Base-by-base conservation (phyloP, 2,888 invertebrate genomes). In the Drosophila algonquin region DNA sequence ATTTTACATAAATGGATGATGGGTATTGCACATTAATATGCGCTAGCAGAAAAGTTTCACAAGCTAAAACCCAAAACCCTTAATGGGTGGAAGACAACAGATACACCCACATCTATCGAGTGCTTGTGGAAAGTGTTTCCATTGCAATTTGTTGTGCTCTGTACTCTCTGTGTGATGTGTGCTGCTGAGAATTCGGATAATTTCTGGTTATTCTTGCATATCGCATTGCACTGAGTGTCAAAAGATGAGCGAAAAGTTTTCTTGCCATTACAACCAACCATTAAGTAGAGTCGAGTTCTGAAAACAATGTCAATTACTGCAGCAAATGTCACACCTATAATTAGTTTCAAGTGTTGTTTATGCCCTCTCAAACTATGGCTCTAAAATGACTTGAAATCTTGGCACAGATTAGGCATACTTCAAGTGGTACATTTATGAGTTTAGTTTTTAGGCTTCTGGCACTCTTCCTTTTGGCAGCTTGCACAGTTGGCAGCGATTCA, bases 1-100 rank as follows among this genome's bases (percentile, higher is more conserved):
- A 77, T 79, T 87, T 85, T 76, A 73, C 67, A 86, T 80, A 80
- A 81, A 85, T 81, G 81, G 30, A 69, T 79, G 65, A 40, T 40
- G n/a, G 14, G 54, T 82, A 77, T 68, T 69, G 70, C 74, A 74
- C 71, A 88, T 86, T 88, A 83, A 83, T 80, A 86, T 80, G 70
- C 72, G 68, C 54, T 55, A 54, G 73, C 32, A 57, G 71, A 57
- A 73, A 73, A 80, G 68, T 75, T 88, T 85, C 46, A 71, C 61
- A 63, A 72, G 60, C 65, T 59, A 55, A 40, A 40, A 40, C 14
- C 47, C 57, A 21, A n/a, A 16, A 14, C 10, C 44, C 48, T 2
- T 35, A 55, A 47, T 62, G 45, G 48, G 24, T 21, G 30, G 44
- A 18, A 53, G 27, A 10, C 47, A 53, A 55, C 53, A 44, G 40